phyloP scores from a whole-genome alignment of 2,797 vertebrate genomes.

The Acrocephalus scirpaceus region DNA sequence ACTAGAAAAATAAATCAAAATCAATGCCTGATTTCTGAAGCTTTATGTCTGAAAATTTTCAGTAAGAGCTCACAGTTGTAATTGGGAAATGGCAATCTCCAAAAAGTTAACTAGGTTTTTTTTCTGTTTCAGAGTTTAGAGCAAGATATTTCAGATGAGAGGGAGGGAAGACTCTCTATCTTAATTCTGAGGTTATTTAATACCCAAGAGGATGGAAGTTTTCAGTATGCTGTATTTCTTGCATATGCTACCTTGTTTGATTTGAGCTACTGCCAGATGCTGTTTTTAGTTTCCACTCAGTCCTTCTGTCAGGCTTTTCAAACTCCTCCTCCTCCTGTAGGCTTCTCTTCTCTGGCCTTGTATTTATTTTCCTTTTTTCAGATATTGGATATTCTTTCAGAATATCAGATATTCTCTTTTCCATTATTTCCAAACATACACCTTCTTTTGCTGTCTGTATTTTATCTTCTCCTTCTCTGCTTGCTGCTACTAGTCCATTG shows the following conservation, averaged over 20 bases:
- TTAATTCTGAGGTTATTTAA: conserved; percentile 8
- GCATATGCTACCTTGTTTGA: conserved; percentile 51
- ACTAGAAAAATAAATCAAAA: background rate
- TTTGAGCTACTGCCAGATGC: conserved; percentile 50
- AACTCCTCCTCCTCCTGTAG: background rate
- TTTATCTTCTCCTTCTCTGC: background rate
- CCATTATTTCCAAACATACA: background rate
- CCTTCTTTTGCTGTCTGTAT: background rate
- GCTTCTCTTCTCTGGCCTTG: background rate
- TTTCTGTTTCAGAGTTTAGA: background rate
- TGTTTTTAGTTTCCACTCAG: conserved; percentile 38
- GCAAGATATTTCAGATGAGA: background rate
- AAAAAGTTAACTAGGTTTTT: background rate
- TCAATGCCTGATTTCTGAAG: background rate
- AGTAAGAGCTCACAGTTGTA: background rate
- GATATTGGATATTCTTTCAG: no score
- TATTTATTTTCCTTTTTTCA: conserved; percentile 23
- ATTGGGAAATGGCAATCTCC: background rate
- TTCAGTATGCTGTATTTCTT: background rate
- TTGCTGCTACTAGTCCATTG: background rate
- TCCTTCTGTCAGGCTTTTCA: conserved; percentile 49
- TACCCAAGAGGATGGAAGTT: conserved; percentile 27
- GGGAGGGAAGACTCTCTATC: background rate
- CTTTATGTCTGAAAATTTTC: background rate
- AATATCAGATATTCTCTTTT: background rate